A percentile compares a stretch with the other conserved stretches of the same genome.
These are phyloP conservation scores for Neogale vison DNA, from an alignment of 2,113 vertebrate species.

Conservation along the genomic window DNA sequence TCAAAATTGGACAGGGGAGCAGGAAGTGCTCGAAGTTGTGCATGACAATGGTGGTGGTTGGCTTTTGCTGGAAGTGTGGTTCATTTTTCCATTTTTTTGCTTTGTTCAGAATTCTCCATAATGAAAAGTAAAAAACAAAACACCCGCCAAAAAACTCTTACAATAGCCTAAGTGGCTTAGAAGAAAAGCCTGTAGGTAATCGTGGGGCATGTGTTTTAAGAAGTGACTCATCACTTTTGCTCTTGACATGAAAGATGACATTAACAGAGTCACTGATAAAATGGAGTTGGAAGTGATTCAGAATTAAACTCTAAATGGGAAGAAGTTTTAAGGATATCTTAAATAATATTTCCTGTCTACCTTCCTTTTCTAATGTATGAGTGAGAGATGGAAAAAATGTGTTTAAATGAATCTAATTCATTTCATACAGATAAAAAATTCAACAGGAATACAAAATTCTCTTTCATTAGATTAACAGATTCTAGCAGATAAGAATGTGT, in stretches of 20 bases:
- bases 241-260: not conserved
- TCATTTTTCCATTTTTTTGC: not conserved
- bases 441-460: not conserved
- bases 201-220: not conserved
- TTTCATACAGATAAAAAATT: conserved; percentile 32
- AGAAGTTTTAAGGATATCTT: not conserved
- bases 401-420: conserved; percentile 30
- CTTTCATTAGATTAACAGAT: conserved; percentile 27
- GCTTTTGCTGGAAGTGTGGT: not conserved
- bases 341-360: not conserved
- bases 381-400: not conserved
- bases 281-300: not conserved
- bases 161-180: not conserved
- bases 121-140: not conserved
- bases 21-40: not conserved
- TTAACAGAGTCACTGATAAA: not conserved
- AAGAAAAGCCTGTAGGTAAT: not conserved
- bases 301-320: not conserved
- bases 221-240: not conserved
- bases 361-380: not conserved
- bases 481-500: not conserved
- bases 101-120: conserved; percentile 7
- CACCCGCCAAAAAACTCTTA: not conserved
- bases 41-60: not conserved
- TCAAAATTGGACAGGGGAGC: not conserved